These are phyloP conservation scores for Pholis gunnellus DNA, from an alignment of 2,113 vertebrate species.

Conservation along the genomic window DNA sequence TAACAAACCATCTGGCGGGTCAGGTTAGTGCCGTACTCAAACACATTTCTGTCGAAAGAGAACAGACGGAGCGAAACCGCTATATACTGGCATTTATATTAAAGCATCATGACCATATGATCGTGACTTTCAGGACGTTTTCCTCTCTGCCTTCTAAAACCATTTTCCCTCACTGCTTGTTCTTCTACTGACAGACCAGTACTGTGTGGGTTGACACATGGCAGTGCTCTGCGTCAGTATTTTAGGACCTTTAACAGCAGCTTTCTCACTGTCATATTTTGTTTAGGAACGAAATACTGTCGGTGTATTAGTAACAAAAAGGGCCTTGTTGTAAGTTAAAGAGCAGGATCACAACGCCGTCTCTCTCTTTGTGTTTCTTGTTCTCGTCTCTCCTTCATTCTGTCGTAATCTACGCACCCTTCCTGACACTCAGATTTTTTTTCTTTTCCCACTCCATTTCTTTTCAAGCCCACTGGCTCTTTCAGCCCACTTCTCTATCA, in stretches of 20 bases:
- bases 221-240: conserved; percentile 16
- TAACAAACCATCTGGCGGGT: not conserved
- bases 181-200: conserved; percentile 1
- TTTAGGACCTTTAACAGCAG: conserved; percentile 4
- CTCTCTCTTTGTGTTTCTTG: conserved; percentile 5
- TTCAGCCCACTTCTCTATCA: conserved; percentile 51
- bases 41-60: not conserved
- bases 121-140: not conserved
- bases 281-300: conserved; percentile 13
- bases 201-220: conserved; percentile 21
- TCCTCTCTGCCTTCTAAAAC: not conserved
- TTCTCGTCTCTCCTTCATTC: conserved; percentile 31
- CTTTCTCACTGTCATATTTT: not conserved
- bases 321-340: not conserved
- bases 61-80: not conserved
- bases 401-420: conserved; percentile 22
- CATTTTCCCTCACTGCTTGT: not conserved
- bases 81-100: not conserved
- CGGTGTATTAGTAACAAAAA: not conserved
- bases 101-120: not conserved
- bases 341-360: conserved; percentile 18
- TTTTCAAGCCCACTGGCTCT: conserved; percentile 60
- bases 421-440: not conserved
- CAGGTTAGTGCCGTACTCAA: not conserved
- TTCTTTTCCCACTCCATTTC: conserved; percentile 26